Conservation (phyloP, 2,797 vertebrate genomes). For the Notoglanidium macrostoma region DNA sequence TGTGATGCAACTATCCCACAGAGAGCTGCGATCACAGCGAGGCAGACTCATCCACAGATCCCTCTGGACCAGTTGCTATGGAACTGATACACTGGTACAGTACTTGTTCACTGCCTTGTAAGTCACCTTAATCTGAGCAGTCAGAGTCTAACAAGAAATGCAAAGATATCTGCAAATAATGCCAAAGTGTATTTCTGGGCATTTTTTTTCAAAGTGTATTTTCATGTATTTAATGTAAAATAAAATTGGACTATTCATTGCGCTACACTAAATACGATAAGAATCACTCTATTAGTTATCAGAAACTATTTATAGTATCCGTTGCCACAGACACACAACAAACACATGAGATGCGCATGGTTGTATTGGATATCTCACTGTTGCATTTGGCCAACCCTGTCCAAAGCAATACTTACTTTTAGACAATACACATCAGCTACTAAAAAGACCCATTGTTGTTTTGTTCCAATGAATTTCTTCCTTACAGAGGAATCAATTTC, state of each 20-base stretch:
- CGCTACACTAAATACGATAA: neutral
- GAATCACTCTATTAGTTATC: neutral
- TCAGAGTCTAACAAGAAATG: neutral
- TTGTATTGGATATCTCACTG: neutral
- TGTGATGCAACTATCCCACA: slow-evolving; percentile 69
- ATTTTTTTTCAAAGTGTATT: neutral
- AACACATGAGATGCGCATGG: neutral
- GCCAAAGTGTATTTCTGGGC: neutral
- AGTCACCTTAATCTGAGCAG: neutral
- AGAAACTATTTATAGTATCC: neutral
- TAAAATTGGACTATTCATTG: neutral
- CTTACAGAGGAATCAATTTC: neutral
- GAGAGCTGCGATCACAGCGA: slow-evolving; percentile 72
- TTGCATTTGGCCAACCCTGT: neutral
- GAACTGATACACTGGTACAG: slow-evolving; percentile 20
- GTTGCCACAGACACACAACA: neutral
- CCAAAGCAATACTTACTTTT: neutral
- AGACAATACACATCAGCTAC: neutral
- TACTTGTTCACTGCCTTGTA: slow-evolving; percentile 2
- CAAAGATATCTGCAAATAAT: neutral
- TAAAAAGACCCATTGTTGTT: neutral
- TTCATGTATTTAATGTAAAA: no score
- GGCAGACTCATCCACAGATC: slow-evolving; percentile 57
- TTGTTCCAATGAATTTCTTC: neutral
- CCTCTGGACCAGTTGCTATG: slow-evolving; percentile 73